phyloP scores from a whole-genome alignment of 2,797 vertebrate species.

The Chromobotia macracanthus region DNA sequence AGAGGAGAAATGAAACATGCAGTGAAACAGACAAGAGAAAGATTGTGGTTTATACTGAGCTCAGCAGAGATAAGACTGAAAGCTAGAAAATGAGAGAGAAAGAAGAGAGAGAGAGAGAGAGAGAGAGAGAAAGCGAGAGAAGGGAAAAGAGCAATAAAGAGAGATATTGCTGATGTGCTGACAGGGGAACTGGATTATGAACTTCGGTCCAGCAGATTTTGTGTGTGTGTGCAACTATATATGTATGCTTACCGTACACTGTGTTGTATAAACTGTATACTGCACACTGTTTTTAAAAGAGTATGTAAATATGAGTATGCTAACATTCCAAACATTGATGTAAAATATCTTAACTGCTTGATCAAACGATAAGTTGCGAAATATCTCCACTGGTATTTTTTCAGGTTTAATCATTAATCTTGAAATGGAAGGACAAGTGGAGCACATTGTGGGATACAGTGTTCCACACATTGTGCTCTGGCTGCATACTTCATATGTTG shows the following conservation, averaged over 20 bases:
- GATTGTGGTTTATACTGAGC: conserved; percentile 56
- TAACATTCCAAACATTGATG: too few relatives aligned
- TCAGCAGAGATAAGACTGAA: conserved; percentile 49
- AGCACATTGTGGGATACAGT: too few relatives aligned
- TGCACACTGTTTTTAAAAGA: not conserved
- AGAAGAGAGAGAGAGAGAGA: conserved; percentile 43
- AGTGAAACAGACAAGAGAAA: conserved; percentile 52
- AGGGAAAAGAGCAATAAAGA: conserved; percentile 12
- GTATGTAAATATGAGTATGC: too few relatives aligned
- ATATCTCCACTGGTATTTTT: too few relatives aligned
- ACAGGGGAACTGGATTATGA: not conserved
- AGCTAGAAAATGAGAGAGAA: conserved; percentile 63
- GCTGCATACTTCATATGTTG: too few relatives aligned
- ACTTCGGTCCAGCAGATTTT: conserved; percentile 60
- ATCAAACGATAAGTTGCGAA: too few relatives aligned
- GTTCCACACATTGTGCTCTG: too few relatives aligned
- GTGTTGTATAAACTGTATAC: not conserved
- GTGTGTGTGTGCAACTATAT: conserved; percentile 47
- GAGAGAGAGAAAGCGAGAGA: conserved; percentile 66
- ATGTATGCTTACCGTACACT: conserved; percentile 34
- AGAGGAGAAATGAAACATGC: conserved; percentile 24
- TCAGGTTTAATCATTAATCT: too few relatives aligned
- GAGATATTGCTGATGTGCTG: conserved; percentile 60
- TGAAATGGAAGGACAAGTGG: too few relatives aligned
- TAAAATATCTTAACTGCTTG: too few relatives aligned